Conservation (phyloP, 2,888 invertebrate genomes). For the Andricus quercusramuli region DNA sequence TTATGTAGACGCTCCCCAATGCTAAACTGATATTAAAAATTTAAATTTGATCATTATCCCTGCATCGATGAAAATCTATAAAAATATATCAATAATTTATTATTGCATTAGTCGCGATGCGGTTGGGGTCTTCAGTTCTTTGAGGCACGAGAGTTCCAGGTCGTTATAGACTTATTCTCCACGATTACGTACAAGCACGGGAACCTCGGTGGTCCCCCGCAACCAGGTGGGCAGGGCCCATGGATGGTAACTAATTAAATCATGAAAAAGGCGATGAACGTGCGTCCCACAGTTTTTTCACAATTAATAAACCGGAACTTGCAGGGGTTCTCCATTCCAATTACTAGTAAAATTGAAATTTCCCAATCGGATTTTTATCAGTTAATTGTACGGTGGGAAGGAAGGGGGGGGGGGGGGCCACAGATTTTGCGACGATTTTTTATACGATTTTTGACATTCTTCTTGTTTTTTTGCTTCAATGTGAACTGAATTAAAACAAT, state of each 20-base stretch:
- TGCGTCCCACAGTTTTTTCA: constrained; percentile 60
- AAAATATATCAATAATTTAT: constrained; percentile 13
- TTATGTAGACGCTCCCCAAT: no score
- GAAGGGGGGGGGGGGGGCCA: no score
- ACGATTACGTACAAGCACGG: constrained; percentile 48
- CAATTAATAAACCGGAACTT: constrained; percentile 65
- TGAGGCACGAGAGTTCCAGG: background rate
- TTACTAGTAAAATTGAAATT: background rate
- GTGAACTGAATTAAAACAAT: no score
- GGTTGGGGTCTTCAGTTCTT: background rate
- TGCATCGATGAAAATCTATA: background rate
- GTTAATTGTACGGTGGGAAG: no score
- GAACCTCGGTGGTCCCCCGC: constrained; percentile 60
- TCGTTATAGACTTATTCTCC: constrained; percentile 32
- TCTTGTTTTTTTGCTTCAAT: no score
- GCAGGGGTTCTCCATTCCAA: constrained; percentile 24
- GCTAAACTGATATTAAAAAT: background rate
- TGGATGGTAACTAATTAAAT: constrained; percentile 64
- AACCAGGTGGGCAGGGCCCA: constrained; percentile 58
- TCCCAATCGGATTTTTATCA: background rate
- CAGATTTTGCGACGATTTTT: no score
- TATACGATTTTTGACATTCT: no score
- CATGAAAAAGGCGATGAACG: constrained; percentile 63
- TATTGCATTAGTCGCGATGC: background rate
- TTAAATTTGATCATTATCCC: background rate